phyloP scores from a whole-genome alignment of 2,113 vertebrate genomes.

The Grus americana region DNA sequence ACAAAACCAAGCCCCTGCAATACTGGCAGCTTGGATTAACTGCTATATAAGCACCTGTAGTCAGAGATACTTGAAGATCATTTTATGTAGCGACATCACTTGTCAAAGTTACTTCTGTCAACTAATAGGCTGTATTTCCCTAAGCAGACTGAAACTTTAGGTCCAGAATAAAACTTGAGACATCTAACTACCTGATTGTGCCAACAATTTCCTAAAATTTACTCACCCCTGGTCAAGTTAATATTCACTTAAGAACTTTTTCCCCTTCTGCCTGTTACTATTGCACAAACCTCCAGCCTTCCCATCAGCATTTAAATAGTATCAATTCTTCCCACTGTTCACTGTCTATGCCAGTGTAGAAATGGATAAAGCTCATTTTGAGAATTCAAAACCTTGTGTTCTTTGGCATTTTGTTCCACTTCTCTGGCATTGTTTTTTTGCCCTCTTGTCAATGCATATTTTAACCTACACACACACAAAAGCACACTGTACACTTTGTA shows the following conservation, averaged over 20 bases:
- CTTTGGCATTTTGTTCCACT: conserved; percentile 12
- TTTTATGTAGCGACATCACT: background rate
- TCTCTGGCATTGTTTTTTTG: conserved; percentile 21
- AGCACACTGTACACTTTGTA: background rate
- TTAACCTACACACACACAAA: background rate
- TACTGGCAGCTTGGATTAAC: background rate
- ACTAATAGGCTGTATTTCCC: background rate
- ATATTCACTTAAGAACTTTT: background rate
- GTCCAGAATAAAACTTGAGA: background rate
- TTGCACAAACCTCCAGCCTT: background rate
- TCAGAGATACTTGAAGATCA: background rate
- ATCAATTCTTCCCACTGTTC: background rate
- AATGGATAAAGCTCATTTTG: background rate
- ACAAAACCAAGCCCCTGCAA: background rate
- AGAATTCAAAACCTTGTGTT: conserved; percentile 1
- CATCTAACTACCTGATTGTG: background rate
- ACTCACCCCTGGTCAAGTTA: background rate
- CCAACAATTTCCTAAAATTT: background rate
- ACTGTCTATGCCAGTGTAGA: background rate
- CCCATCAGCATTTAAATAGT: background rate
- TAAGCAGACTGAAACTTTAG: background rate
- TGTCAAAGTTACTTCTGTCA: background rate
- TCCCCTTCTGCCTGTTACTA: background rate
- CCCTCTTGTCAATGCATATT: background rate
- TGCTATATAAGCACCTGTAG: background rate